Evolutionary conservation across 2,113 vertebrate species (phyloP).

Genomic region (Protobothrops flavoviridis): DNA sequence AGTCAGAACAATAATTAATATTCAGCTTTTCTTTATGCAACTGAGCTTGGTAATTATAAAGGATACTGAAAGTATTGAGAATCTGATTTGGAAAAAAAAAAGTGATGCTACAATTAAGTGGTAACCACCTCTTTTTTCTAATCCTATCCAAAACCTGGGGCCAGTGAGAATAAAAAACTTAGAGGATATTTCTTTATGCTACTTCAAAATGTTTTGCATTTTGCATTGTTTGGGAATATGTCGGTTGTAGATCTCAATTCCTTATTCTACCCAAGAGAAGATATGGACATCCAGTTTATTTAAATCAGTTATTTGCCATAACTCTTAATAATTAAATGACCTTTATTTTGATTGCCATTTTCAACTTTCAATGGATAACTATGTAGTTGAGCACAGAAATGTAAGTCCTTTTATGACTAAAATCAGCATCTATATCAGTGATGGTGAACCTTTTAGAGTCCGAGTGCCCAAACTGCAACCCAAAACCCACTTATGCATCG

Average conservation of each 20-base stretch:
- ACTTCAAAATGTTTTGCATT: background rate
- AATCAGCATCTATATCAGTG: background rate
- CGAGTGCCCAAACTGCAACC: no score
- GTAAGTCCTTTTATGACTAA: background rate
- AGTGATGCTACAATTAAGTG: background rate
- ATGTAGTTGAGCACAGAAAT: background rate
- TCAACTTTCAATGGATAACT: background rate
- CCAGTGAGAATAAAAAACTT: background rate
- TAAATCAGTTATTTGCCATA: background rate
- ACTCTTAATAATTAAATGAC: background rate
- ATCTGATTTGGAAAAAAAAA: background rate
- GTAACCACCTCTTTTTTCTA: background rate
- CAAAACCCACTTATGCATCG: no score
- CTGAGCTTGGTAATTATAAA: background rate
- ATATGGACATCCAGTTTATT: background rate
- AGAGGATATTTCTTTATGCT: background rate
- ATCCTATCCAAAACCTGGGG: background rate
- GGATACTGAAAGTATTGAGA: background rate
- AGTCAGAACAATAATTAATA: background rate
- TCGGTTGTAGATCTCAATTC: background rate
- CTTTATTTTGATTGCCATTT: background rate
- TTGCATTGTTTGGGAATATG: background rate
- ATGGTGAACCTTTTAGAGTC: no score
- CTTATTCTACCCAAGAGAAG: background rate
- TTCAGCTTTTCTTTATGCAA: background rate